These are phyloP conservation scores for Drosophila sucinea DNA, from an alignment of 1,140 invertebrate genomes.

Conservation along the genomic window DNA sequence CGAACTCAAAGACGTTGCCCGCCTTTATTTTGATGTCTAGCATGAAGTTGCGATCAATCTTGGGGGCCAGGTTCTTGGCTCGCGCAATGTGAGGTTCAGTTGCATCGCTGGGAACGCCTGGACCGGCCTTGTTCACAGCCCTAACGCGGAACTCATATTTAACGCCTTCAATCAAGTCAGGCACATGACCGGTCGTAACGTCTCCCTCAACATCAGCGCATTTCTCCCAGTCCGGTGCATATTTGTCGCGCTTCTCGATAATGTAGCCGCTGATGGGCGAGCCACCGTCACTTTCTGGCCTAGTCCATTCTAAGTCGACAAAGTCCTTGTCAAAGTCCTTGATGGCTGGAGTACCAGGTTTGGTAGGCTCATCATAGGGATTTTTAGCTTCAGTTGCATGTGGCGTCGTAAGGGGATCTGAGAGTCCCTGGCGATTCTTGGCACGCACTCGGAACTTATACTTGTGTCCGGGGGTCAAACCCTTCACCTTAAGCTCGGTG, in stretches of 20 bases:
- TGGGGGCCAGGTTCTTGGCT: conserved; percentile 95
- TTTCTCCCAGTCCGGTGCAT: conserved; percentile 93
- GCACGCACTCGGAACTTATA: conserved; percentile 98
- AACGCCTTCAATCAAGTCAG: conserved; percentile 94
- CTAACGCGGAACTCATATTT: conserved; percentile 97
- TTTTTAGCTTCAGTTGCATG: conserved; percentile 98
- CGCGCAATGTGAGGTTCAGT: conserved; percentile 95
- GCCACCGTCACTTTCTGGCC: conserved; percentile 93
- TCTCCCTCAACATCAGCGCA: conserved; percentile 93
- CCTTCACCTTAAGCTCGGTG: conserved; percentile 89
- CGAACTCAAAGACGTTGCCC: conserved; percentile 96
- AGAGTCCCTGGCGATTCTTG: conserved; percentile 97
- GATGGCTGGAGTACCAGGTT: conserved; percentile 94
- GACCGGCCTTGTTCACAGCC: conserved; percentile 97
- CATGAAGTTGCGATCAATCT: conserved; percentile 97
- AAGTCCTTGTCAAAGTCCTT: conserved; percentile 96
- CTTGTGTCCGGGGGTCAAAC: conserved; percentile 93
- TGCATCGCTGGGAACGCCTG: conserved; percentile 94
- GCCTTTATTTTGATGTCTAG: conserved; percentile 95
- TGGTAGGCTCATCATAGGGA: conserved; percentile 95
- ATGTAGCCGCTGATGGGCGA: conserved; percentile 95
- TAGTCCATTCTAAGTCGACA: conserved; percentile 97
- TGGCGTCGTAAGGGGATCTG: conserved; percentile 95
- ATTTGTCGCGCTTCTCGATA: conserved; percentile 98
- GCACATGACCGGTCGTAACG: conserved; percentile 91